Evolutionary conservation across 2,888 invertebrate species (phyloP).

Genomic region (Apodemia mormo): DNA sequence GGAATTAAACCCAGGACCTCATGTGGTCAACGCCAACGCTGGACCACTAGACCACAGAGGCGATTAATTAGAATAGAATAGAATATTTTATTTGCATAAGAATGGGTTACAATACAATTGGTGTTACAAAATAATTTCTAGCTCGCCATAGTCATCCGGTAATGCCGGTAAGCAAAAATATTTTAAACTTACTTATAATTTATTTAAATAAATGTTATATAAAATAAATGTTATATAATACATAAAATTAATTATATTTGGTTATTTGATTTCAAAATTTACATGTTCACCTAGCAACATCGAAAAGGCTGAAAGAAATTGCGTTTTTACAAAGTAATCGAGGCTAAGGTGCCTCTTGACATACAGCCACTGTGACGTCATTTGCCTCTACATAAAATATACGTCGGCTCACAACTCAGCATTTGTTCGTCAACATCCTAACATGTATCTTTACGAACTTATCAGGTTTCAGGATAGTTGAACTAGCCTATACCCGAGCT

Average conservation of each 20-base stretch:
- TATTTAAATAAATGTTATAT: too few relatives aligned
- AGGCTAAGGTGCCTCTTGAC: conserved; percentile 18
- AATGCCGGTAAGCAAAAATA: too few relatives aligned
- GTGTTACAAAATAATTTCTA: too few relatives aligned
- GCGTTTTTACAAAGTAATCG: conserved; percentile 18
- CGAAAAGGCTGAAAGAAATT: conserved; percentile 17
- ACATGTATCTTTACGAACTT: not conserved
- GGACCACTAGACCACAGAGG: too few relatives aligned
- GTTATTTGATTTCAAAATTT: not conserved
- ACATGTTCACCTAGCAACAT: conserved; percentile 8
- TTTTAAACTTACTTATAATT: too few relatives aligned
- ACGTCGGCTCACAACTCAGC: not conserved
- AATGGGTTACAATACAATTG: too few relatives aligned
- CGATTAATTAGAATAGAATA: too few relatives aligned
- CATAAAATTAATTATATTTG: not conserved
- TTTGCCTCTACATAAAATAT: conserved; percentile 11
- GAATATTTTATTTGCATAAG: too few relatives aligned
- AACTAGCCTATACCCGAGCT: not conserved
- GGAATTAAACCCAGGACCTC: too few relatives aligned
- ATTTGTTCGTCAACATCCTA: conserved; percentile 7
- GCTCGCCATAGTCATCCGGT: too few relatives aligned
- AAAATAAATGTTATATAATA: too few relatives aligned
- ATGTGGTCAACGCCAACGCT: too few relatives aligned
- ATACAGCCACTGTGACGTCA: conserved; percentile 16
- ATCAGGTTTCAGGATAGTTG: not conserved